Base-by-base conservation (phyloP, 2,888 invertebrate genomes). In the Pristionchus exspectatus region DNA sequence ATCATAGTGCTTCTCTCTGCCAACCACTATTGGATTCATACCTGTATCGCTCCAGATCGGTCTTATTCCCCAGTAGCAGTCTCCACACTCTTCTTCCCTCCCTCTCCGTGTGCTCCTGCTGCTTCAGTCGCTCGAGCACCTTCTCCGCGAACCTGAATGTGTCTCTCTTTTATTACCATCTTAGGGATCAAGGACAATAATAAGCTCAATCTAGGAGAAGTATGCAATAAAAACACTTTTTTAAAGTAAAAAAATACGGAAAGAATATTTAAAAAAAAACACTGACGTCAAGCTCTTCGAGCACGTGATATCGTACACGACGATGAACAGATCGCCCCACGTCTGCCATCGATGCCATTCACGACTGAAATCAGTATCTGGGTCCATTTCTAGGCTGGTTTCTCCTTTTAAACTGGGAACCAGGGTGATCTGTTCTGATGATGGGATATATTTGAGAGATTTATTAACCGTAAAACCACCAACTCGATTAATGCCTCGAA, bases 31-130 rank as follows among this genome's bases (percentile, higher is more conserved):
- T n/a, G n/a, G n/a, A n/a, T n/a, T 27, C 27, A 7, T n/a, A 88
- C 88, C 88, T 88, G 63, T 88, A 88, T 88, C 88, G 10, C 50
- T 88, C 88, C 59, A 88, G 44, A 81, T 88, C 88, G 0, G 77
- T 88, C 24, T 88, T 88, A n/a, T 88, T 88, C 7, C 44, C 88
- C 24, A 88, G 59, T 16, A 88, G 81, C 30, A 88, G 44, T 16
- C 30, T 30, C 30, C 30, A 33, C 63, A 72, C 24, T 1, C 50
- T 88, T 12, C n/a, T 33, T 18, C 44, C 27, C 24, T 77, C 77
- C 21, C 88, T 7, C 24, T 69, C 24, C n/a, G 74, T 27, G 30
- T 72, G 74, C 74, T 87, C 87, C n/a, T 87, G 72, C 33, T 54
- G 69, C 27, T 27, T 54, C 54, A 87, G 33, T 33, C 74, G 7